Base-by-base conservation (phyloP, 2,888 invertebrate species). In the Drosophila robusta region DNA sequence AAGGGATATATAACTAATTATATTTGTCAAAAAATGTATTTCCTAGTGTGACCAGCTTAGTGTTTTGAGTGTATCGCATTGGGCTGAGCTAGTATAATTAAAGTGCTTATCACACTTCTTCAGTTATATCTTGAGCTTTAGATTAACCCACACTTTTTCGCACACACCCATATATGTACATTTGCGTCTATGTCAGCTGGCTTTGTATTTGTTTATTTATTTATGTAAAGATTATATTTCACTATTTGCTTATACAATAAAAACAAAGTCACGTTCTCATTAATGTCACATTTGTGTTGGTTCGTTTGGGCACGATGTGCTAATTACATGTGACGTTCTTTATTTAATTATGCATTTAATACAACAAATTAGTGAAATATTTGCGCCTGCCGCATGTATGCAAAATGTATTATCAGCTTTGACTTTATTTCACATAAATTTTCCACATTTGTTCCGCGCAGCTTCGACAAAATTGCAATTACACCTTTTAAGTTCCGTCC, bases 191-290 rank as follows among this genome's bases (percentile, higher is more conserved):
- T 22, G 22, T 50, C 36, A 14, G 16, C 11, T 44, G 39, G 52
- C 42, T 65, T 57, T 61, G 56, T 65, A 34, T 57, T 54, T 57
- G 29, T 57, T 57, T 54, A 63, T 73, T 54, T 60, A 42, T 56
- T 56, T 63, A 63, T 68, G 18, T 8, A 22, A 14, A 7, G 38
- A 57, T 47, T 26, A 42, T 51, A 61, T 51, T 47, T 68, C 14
- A 16, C 9, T 77, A 71, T 80, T 82, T 80, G 70, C 55, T 38
- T 36, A 57, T 64, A 41, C 60, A 78, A 80, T 84, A 70, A 78
- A 78, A 78, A 68, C 60, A 71, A 81, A 87, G 86, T 85, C 84
- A 85, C 87, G 84, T 85, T 85, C 86, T 71, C 68, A 78, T 75
- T 85, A 78, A 70, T 65, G 56, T 47, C 70, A 44, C 22, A 66